Base-by-base conservation (phyloP, 2,888 invertebrate genomes). In the Halictus quadricinctus region DNA sequence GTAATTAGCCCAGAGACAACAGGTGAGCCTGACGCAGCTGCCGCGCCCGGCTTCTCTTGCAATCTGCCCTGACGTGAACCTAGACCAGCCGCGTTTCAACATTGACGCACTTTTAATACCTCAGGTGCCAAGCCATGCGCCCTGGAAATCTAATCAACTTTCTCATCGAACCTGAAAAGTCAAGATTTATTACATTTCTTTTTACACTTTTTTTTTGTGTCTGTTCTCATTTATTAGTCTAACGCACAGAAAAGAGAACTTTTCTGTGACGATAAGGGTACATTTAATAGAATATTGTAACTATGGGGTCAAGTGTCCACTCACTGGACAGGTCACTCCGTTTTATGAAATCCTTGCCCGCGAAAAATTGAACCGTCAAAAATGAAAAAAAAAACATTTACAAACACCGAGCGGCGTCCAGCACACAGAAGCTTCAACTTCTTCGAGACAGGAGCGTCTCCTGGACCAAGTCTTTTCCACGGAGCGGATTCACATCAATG, bases 1-100 rank as follows among this genome's bases (percentile, higher is more conserved):
- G 92, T 93, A 93, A 93, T 93, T 92, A 92, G 92, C 90, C 89
- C 89, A 90, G 91, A 92, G 91, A 90, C 93, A 93, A 93, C 93
- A 93, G 93, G 93, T 93, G 93, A 92, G 90, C 85, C 91, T 87
- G 89, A 90, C 89, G 91, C 92, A 92, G 92, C 92, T 92, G 92
- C 92, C 64, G 29, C 64, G 64, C 15, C 64, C 76, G 83, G 50
- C 72, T 81, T 76, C 79, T 82, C 80, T 8, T 29, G 29, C 36
- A 7, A 36, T 82, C 76, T 58, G 43, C 25, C 73, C 72, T 74
- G 85, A 79, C 83, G 73, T 72, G n/a, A 58, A 10, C 58, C 58
- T 58, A 58, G 58, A 58, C 58, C 58, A 58, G 58, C 58, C 12
- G 58, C n/a, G 58, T 58, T 58, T n/a, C 58, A 58, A 58, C 58